Percentiles rank a stretch among this genome's conserved stretches.
phyloP scores from a whole-genome alignment of 37 sponge, comb jelly and placozoan species.

The Trichoplax adhaerens region DNA sequence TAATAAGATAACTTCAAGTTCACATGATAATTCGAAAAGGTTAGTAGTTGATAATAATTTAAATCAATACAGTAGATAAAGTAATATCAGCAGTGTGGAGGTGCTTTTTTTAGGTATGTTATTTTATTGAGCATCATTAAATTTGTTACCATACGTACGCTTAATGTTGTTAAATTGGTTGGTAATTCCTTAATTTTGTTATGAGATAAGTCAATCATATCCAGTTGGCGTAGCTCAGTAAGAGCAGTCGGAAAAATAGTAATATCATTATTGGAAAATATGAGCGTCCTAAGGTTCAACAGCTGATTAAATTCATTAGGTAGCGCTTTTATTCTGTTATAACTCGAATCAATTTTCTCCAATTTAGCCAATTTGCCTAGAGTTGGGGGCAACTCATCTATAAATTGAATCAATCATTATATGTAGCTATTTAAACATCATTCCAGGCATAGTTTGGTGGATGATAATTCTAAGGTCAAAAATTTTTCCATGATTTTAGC shows the following conservation, averaged over 20 bases:
- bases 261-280: conserved; percentile 31
- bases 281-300: conserved; percentile 33
- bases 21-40: too few species aligned
- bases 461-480: too few species aligned
- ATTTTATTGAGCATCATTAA: too few species aligned
- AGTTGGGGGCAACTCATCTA: conserved; percentile 32
- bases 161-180: conserved; percentile 14
- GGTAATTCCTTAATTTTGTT: conserved; percentile 40
- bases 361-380: conserved; percentile 35
- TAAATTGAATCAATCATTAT: neutral
- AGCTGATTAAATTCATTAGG: conserved; percentile 26
- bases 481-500: too few species aligned
- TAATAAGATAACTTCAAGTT: too few species aligned
- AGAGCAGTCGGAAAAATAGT: conserved; percentile 28
- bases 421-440: neutral
- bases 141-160: too few species aligned
- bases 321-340: conserved; percentile 27
- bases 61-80: too few species aligned
- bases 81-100: too few species aligned
- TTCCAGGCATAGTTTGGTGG: neutral
- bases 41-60: too few species aligned
- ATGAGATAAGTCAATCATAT: conserved; percentile 35
- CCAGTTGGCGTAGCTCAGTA: conserved; percentile 27
- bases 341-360: conserved; percentile 28
- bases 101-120: too few species aligned